Percentiles rank a stretch among this genome's conserved stretches.
Evolutionary conservation across 1,140 invertebrate species (phyloP).

Genomic region (Pseudobourletiella spinata): DNA sequence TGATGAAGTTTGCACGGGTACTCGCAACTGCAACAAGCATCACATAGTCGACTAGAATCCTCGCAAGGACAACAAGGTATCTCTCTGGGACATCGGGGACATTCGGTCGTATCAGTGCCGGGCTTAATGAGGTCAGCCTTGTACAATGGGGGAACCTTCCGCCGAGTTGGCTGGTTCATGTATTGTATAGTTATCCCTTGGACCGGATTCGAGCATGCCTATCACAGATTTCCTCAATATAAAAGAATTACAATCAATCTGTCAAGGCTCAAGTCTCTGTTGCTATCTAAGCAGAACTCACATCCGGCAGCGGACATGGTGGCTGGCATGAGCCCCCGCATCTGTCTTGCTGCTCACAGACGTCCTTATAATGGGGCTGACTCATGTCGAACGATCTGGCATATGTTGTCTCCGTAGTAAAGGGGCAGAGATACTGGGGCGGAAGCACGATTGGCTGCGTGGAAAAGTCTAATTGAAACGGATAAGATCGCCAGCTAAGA

Average conservation of each 20-base stretch:
- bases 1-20: conserved; percentile 32
- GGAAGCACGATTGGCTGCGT: conserved; percentile 17
- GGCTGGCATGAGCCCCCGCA: conserved; percentile 12
- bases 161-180: neutral
- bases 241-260: too few relatives aligned
- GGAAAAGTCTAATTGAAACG: neutral
- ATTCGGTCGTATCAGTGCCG: conserved; percentile 29
- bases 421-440: conserved; percentile 26
- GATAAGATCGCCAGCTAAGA: neutral
- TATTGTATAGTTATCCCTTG: conserved; percentile 22
- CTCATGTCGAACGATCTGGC: conserved; percentile 27
- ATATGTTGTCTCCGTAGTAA: conserved; percentile 33
- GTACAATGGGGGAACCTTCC: conserved; percentile 6
- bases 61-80: conserved; percentile 34
- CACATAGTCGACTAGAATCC: conserved; percentile 17
- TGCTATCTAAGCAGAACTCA: too few relatives aligned
- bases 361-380: conserved; percentile 15
- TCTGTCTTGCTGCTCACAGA: conserved; percentile 17
- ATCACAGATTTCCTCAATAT: too few relatives aligned
- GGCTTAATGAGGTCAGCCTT: conserved; percentile 30
- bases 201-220: neutral
- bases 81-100: conserved; percentile 19
- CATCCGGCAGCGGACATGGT: too few relatives aligned
- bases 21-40: conserved; percentile 33
- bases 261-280: too few relatives aligned